Base-by-base conservation (phyloP, 2,888 invertebrate genomes). In the Camponotus fellah region DNA sequence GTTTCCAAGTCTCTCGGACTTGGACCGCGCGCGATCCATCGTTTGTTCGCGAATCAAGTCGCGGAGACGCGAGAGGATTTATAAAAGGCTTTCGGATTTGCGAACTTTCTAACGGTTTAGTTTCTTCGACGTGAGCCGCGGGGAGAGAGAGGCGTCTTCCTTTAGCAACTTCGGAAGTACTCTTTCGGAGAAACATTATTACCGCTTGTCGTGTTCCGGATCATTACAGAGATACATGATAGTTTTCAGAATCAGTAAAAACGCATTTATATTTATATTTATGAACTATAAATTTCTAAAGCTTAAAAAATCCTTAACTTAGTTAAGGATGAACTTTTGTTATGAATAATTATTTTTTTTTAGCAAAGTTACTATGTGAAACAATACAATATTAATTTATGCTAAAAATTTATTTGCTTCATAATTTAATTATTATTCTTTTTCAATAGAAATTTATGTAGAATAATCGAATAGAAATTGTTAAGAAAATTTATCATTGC, bases 21-120 rank as follows among this genome's bases (percentile, higher is more conserved):
- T 26, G 56, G 77, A 71, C 64, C 62, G 40, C 58, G 62, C 56
- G 71, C 62, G 60, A 86, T 58, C 62, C 80, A 60, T 83, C 65
- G 84, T 84, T 86, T 77, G 76, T 76, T 69, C 76, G 62, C 66
- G 62, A 76, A 76, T 85, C 77, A 46, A 81, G 81, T 17, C 14
- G n/a, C 71, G 26, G 26, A 14, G 71, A 72, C 76, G 26, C 49
- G 58, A 21, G 65, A 71, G 79, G 74, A 84, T 79, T 86, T 82
- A 82, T 69, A 37, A 37, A 46, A 17, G 60, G 62, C 65, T 82
- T 72, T 26, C 37, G 46, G 72, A 71, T 80, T 72, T 72, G 72
- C 49, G 60, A 72, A 80, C 79, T 80, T 80, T 71, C 79, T 26
- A 60, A 53, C 79, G 10, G 37, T 77, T 66, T 66, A 65, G 32